Evolutionary conservation across 2,797 vertebrate species (phyloP).

Genomic region (Peromyscus eremicus): DNA sequence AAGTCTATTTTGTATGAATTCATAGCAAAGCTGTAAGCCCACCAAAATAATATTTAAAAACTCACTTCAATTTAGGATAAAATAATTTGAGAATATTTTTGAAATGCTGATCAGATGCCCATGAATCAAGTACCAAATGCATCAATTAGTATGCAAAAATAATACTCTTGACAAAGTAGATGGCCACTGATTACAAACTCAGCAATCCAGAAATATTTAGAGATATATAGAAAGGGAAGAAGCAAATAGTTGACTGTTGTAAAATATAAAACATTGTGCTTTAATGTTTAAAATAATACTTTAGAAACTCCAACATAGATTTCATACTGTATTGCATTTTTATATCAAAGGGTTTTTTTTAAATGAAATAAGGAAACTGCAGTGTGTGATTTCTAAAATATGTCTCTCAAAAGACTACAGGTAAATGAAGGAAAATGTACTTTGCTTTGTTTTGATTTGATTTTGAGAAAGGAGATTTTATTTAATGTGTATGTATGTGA

Average conservation of each 20-base stretch:
- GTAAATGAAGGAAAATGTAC: background rate
- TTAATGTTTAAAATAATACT: slow-evolving; percentile 6
- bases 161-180: background rate
- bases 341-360: background rate
- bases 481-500: background rate
- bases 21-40: slow-evolving; percentile 77
- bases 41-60: slow-evolving; percentile 49
- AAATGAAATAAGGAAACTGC: background rate
- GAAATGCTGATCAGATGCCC: slow-evolving; percentile 17
- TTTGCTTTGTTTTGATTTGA: background rate
- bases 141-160: background rate
- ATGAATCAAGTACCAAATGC: background rate
- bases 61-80: slow-evolving; percentile 57
- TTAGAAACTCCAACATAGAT: background rate
- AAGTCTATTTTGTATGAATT: slow-evolving; percentile 81
- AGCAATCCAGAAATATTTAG: slow-evolving; percentile 53
- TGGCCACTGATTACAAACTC: background rate
- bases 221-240: background rate
- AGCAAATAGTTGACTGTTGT: background rate
- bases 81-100: slow-evolving; percentile 70
- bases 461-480: background rate
- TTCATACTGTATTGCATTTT: background rate
- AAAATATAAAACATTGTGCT: background rate
- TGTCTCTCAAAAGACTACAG: background rate
- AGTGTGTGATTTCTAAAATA: background rate